These are phyloP conservation scores for Propsilocerus akamusi DNA, from an alignment of 1,140 invertebrate genomes.

Conservation along the genomic window DNA sequence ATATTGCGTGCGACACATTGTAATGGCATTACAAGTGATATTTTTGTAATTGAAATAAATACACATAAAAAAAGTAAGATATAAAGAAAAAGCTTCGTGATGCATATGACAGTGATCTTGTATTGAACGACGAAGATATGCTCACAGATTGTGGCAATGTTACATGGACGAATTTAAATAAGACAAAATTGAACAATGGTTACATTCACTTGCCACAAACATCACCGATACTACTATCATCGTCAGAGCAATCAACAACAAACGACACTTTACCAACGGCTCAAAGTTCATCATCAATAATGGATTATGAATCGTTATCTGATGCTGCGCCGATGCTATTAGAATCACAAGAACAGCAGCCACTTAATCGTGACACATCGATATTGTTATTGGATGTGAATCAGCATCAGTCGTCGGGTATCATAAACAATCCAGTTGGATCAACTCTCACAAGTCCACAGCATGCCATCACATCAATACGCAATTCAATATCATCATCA, in stretches of 20 bases:
- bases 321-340: neutral
- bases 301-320: conserved; percentile 1
- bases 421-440: neutral
- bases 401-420: neutral
- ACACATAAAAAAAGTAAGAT: too few relatives aligned
- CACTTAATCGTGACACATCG: neutral
- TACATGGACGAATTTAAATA: neutral
- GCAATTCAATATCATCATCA: neutral
- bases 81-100: too few relatives aligned
- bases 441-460: neutral
- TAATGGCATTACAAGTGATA: too few relatives aligned
- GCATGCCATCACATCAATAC: neutral
- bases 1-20: too few relatives aligned
- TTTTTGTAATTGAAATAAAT: too few relatives aligned
- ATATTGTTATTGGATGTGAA: neutral
- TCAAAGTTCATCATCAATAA: conserved; percentile 1
- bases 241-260: too few relatives aligned
- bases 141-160: conserved; percentile 3
- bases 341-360: neutral
- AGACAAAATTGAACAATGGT: neutral
- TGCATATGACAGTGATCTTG: too few relatives aligned
- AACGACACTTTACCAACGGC: too few relatives aligned
- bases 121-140: too few relatives aligned
- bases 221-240: too few relatives aligned
- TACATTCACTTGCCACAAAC: neutral